A percentile compares a stretch with the other conserved stretches of the same genome.
Evolutionary conservation across 37 sponge, comb jelly and placozoan genomes (phyloP).

Genomic region (Oscarella lobularis): DNA sequence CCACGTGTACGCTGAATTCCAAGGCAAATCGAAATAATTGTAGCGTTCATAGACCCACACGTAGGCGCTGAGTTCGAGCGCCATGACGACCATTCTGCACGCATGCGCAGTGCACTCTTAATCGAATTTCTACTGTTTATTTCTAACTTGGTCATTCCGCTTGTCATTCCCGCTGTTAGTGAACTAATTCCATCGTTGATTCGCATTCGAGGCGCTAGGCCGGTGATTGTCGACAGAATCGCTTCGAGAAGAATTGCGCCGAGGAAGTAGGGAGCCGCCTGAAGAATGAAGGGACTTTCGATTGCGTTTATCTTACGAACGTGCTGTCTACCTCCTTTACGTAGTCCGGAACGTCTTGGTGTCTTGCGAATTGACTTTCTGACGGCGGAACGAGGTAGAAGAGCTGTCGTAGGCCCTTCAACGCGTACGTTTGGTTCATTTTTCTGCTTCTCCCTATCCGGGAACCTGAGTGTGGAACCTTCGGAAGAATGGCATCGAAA

Average conservation of each 20-base stretch:
- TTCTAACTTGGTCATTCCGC: conserved; percentile 17
- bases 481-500: too few species aligned
- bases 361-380: conserved; percentile 28
- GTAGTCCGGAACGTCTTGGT: conserved; percentile 70
- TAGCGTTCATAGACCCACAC: conserved; percentile 44
- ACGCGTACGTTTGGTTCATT: too few species aligned
- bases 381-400: conserved; percentile 71
- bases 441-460: too few species aligned
- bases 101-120: too few species aligned
- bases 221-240: conserved; percentile 12
- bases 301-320: neutral
- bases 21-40: conserved; percentile 34
- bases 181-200: conserved; percentile 71
- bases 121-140: neutral
- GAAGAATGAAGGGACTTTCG: neutral
- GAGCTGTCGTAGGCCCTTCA: conserved; percentile 23
- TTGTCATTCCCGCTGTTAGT: conserved; percentile 42
- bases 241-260: conserved; percentile 49
- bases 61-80: conserved; percentile 37
- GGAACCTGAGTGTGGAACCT: too few species aligned
- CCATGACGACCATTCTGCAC: neutral
- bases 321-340: conserved; percentile 23
- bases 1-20: conserved; percentile 85
- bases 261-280: conserved; percentile 62
- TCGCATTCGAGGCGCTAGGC: neutral